Conservation (phyloP, 2,888 invertebrate genomes). For the Himalopsyche kuldschensis region DNA sequence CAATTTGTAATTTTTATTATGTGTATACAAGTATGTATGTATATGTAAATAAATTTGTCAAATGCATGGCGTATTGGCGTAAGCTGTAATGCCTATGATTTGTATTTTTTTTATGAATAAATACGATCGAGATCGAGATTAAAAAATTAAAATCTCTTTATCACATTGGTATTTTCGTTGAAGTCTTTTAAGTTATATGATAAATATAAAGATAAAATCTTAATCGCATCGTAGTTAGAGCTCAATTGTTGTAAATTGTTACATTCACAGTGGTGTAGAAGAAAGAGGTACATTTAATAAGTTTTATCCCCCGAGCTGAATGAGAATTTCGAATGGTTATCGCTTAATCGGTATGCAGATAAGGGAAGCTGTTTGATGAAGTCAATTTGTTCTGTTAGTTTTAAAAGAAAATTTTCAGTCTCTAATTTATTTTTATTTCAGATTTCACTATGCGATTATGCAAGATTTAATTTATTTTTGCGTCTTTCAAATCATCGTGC, state of each 20-base stretch:
- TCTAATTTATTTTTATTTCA: neutral
- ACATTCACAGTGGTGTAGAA: neutral
- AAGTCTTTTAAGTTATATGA: too few relatives aligned
- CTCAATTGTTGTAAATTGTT: neutral
- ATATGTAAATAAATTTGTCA: too few relatives aligned
- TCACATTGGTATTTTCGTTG: neutral
- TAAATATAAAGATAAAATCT: too few relatives aligned
- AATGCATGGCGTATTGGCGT: too few relatives aligned
- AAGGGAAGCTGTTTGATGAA: conserved; percentile 29
- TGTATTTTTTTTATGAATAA: too few relatives aligned
- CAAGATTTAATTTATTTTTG: neutral
- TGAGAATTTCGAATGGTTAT: neutral
- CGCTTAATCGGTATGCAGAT: conserved; percentile 29
- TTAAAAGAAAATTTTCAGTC: neutral
- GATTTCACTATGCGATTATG: neutral
- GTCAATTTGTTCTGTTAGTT: conserved; percentile 17
- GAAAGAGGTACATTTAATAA: conserved; percentile 2
- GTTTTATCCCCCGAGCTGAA: neutral
- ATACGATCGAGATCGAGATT: too few relatives aligned
- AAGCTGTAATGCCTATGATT: too few relatives aligned
- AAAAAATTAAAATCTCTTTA: too few relatives aligned
- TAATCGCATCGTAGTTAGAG: neutral
- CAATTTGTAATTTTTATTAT: too few relatives aligned
- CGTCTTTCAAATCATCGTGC: neutral
- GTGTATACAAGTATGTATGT: too few relatives aligned